Evolutionary conservation across 2,888 invertebrate species (phyloP).

Genomic region (Panopea generosa): DNA sequence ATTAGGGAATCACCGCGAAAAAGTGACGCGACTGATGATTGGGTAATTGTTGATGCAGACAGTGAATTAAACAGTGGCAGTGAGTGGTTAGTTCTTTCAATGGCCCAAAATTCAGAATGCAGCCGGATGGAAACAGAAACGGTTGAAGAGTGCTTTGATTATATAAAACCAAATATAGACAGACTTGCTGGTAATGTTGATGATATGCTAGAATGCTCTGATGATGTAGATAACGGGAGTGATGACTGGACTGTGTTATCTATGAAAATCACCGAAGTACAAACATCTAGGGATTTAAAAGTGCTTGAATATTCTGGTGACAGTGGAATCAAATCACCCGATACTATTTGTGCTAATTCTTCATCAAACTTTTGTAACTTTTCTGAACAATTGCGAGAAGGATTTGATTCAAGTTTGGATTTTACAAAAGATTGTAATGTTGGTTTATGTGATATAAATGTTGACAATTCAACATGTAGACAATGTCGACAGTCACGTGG

Average conservation of each 20-base stretch:
- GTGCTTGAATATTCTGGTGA: not conserved
- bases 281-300: not conserved
- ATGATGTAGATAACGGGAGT: slow-evolving; percentile 3
- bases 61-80: not conserved
- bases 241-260: slow-evolving; percentile 50
- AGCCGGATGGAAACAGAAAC: not conserved
- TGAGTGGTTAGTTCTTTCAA: too few relatives aligned
- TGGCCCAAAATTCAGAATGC: not conserved
- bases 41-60: slow-evolving; percentile 38
- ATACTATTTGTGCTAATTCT: not conserved
- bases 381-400: too few relatives aligned
- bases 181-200: too few relatives aligned
- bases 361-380: too few relatives aligned
- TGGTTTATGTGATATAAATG: not conserved
- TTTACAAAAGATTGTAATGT: not conserved
- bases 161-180: too few relatives aligned
- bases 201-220: too few relatives aligned
- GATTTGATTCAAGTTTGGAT: too few relatives aligned
- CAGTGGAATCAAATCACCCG: slow-evolving; percentile 6
- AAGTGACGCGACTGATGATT: slow-evolving; percentile 22
- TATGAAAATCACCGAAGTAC: slow-evolving; percentile 36
- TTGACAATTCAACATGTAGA: too few relatives aligned
- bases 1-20: not conserved
- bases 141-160: too few relatives aligned
- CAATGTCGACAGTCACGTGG: too few relatives aligned